Conservation (phyloP, 2,797 vertebrate species). For the Xyrichtys novacula region DNA sequence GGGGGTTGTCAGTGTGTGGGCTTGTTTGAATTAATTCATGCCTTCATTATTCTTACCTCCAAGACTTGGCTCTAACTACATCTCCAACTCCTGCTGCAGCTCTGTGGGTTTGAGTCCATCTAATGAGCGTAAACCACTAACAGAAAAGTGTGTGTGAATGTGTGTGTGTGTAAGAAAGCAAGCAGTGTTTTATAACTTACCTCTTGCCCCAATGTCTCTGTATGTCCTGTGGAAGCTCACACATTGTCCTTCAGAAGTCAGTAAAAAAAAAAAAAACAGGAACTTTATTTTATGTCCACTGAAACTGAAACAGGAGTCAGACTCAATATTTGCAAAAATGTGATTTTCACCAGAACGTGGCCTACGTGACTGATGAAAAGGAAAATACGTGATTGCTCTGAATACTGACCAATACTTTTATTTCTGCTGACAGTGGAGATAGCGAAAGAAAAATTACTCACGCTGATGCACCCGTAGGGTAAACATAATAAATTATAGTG, state of each 20-base stretch:
- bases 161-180: neutral
- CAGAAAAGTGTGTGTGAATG: neutral
- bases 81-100: slow-evolving; percentile 15
- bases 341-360: neutral
- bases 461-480: slow-evolving; percentile 19
- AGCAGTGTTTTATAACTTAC: slow-evolving; percentile 23
- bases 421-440: slow-evolving; percentile 20
- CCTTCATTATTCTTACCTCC: slow-evolving; percentile 47
- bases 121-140: slow-evolving; percentile 42
- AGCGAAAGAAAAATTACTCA: slow-evolving; percentile 5
- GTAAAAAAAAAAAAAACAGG: neutral
- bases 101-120: slow-evolving; percentile 29
- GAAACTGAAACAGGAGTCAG: neutral
- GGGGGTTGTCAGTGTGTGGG: slow-evolving; percentile 26
- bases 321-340: neutral
- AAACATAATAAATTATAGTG: slow-evolving; percentile 21
- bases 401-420: slow-evolving; percentile 7
- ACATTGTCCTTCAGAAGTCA: neutral
- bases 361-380: neutral
- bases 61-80: slow-evolving; percentile 44
- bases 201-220: neutral
- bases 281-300: neutral
- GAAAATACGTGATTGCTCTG: neutral
- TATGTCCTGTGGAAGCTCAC: slow-evolving; percentile 4
- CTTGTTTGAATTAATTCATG: slow-evolving; percentile 47